Base-by-base conservation (phyloP, 2,888 invertebrate genomes). In the Perizoma affinitatum region DNA sequence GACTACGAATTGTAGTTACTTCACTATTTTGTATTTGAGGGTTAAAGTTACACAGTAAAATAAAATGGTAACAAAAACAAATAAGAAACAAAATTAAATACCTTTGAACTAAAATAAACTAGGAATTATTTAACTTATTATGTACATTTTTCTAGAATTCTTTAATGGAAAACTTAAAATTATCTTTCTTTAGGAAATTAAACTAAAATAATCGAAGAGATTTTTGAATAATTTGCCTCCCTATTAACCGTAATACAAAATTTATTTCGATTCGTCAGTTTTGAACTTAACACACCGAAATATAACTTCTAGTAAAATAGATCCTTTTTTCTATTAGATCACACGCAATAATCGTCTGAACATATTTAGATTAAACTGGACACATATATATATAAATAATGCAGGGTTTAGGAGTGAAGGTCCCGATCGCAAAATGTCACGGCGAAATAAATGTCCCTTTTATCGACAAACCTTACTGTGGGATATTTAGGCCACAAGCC, bases 61-160 rank as follows among this genome's bases (percentile, higher is more conserved):
- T 46, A 57, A 36, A 54, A 57, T 60, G 64, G 57, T 60, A 64
- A 64, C 62, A 64, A 60, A 59, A 60, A 57, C 34, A 64, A 51
- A 34, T 46, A 50, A 40, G 43, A 58, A 58, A 61, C 51, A 48
- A 55, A 55, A 52, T 63, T 60, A 41, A 58, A 51, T 51, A 41
- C 40, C 22, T 45, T 52, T 47, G 34, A 41, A 38, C 41, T 42
- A 33, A 45, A 47, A 54, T 46, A 10, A 54, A 51, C 58, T 58
- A 62, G 43, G 10, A 35, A 54, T 51, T 44, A 41, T 53, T 11
- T 9, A 48, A 34, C 43, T 47, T 49, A 54, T 22, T 55, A 55
- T 11, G 33, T 45, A 50, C 38, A 50, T 49, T 60, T 35, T 47
- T 47, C 51, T 60, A 55, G 33, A 43, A 50, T 50, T 46, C 10